Base-by-base conservation (phyloP, 2,888 invertebrate genomes). In the Hoplodrina blanda region DNA sequence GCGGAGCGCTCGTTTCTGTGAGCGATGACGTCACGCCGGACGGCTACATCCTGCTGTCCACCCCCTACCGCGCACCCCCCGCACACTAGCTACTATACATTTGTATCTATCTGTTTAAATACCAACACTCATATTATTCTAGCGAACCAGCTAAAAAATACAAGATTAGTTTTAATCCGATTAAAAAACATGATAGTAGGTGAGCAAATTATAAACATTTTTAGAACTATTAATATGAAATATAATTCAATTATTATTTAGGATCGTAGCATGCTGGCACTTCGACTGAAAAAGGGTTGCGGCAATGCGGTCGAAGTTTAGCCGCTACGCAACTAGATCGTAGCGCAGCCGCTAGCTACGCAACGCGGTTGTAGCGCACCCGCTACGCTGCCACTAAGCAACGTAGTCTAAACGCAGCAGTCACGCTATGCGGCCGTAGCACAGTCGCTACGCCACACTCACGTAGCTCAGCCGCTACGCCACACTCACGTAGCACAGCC, bases 1-100 rank as follows among this genome's bases (percentile, higher is more conserved):
- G 44, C 44, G n/a, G n/a, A n/a, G 5, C 66, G 53, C 20, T 11
- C 2, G 41, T 17, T 15, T 44, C 7, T 1, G 53, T 17, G 62
- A 20, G 33, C 20, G 73, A 4, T 71, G 70, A 71, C 70, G 73
- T 71, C 70, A 64, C 70, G 55, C 64, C 70, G 70, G 70, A 71
- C 73, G 68, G 55, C 50, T 30, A 54, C 70, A 41, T 72, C 70
- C 70, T 62, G 68, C 68, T 25, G 19, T 2, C 33, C 44, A 5
- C 54, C 37, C 53, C 6, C 5, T 5, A 17, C 11, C 50, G 10
- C 15, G 0, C n/a, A 17, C 37, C 41, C 41, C 15, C 61, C 56
- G 19, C 37, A 1, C 54, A n/a, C 41, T n/a, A n/a, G n/a, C n/a
- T 1, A 0, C 17, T 25, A 69, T 33, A 55, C 46, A 17, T n/a